These are phyloP conservation scores for Solen grandis DNA, from an alignment of 1,140 invertebrate genomes.

Conservation along the genomic window DNA sequence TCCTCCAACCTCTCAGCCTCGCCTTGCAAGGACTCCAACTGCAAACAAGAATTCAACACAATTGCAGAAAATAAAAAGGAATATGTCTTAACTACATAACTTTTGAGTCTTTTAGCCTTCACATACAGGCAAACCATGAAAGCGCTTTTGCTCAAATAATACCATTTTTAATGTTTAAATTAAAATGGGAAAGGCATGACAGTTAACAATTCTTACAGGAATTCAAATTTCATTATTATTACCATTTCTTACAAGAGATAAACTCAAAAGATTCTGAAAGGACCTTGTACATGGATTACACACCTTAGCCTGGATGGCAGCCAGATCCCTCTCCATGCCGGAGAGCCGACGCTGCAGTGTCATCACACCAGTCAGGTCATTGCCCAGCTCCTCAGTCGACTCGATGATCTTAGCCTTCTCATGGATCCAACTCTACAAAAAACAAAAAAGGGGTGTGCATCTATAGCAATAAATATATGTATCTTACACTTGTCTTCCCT, in stretches of 20 bases:
- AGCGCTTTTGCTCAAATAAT: too few relatives aligned
- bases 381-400: constrained; percentile 95
- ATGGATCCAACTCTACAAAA: constrained; percentile 95
- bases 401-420: constrained; percentile 99
- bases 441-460: not conserved
- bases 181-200: too few relatives aligned
- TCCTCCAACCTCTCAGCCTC: constrained; percentile 95
- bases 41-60: not conserved
- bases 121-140: not conserved
- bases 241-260: too few relatives aligned
- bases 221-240: too few relatives aligned
- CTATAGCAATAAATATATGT: too few relatives aligned
- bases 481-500: too few relatives aligned
- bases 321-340: constrained; percentile 99
- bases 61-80: not conserved
- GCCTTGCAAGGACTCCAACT: constrained; percentile 92
- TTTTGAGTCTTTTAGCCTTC: not conserved
- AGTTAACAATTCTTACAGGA: too few relatives aligned
- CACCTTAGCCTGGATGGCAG: constrained; percentile 97
- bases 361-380: constrained; percentile 88
- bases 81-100: too few relatives aligned
- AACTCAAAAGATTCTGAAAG: too few relatives aligned
- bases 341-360: constrained; percentile 92
- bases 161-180: too few relatives aligned
- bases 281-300: too few relatives aligned